These are phyloP conservation scores for Echinometra lucunter DNA, from an alignment of 53 echinoderm and acorn worm genomes.

Conservation along the genomic window DNA sequence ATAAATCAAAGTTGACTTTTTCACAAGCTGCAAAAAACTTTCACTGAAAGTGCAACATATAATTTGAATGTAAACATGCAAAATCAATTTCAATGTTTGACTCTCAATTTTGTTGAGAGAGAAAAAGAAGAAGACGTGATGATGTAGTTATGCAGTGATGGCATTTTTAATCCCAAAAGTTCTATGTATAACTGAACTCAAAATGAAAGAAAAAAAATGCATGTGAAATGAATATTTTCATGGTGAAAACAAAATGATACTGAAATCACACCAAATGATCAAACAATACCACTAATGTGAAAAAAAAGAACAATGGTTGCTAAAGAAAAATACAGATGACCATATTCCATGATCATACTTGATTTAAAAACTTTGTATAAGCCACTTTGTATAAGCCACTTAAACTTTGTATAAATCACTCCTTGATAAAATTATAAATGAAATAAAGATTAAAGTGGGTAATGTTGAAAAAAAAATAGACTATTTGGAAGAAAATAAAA, in stretches of 20 bases:
- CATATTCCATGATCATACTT: neutral
- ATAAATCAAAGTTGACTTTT: neutral
- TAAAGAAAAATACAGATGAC: neutral
- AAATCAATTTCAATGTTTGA: neutral
- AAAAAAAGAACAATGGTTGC: neutral
- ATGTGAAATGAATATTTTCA: neutral
- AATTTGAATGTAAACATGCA: neutral
- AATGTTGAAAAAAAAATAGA: neutral
- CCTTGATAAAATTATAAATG: neutral
- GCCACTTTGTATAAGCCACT: too few species aligned
- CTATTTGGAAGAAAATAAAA: neutral
- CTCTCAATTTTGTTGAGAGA: neutral
- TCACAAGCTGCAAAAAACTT: neutral
- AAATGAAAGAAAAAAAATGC: neutral
- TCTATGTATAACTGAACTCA: too few species aligned
- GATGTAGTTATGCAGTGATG: neutral
- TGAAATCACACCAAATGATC: conserved; percentile 13
- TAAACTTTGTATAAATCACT: too few species aligned
- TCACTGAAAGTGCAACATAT: neutral
- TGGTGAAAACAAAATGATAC: neutral
- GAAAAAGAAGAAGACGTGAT: neutral
- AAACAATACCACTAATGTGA: neutral
- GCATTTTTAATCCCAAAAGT: neutral
- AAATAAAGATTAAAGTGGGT: neutral
- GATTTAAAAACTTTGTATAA: neutral